Evolutionary conservation across 2,797 vertebrate species (phyloP).

Genomic region (Sphenodon punctatus): DNA sequence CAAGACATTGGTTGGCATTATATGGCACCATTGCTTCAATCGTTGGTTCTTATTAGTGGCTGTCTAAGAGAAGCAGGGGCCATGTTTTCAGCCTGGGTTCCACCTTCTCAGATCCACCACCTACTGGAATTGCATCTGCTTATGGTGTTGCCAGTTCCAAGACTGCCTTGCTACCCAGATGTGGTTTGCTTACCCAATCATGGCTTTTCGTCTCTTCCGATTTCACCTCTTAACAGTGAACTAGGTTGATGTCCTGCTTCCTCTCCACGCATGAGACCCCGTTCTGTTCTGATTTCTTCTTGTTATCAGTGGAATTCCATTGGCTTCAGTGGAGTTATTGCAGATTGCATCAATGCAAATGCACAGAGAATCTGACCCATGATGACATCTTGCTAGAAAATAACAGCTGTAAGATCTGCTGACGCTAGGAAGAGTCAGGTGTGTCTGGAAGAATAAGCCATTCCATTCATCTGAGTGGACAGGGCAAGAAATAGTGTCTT

Average conservation of each 20-base stretch:
- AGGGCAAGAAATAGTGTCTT: background rate
- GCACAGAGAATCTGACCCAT: background rate
- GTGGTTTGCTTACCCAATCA: background rate
- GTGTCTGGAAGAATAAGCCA: constrained; percentile 16
- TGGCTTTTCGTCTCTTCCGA: too few species aligned
- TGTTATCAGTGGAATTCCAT: background rate
- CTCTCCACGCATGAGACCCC: background rate
- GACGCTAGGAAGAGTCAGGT: background rate
- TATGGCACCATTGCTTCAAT: too few species aligned
- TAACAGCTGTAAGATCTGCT: constrained; percentile 28
- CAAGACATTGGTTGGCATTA: too few species aligned
- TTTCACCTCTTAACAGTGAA: too few species aligned
- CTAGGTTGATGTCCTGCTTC: background rate
- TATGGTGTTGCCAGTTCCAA: background rate
- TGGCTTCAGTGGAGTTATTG: background rate
- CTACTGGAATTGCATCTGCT: background rate
- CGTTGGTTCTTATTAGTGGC: too few species aligned
- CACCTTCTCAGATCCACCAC: too few species aligned
- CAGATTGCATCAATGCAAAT: background rate
- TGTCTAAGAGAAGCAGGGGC: too few species aligned
- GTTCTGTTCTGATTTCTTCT: background rate
- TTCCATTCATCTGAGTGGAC: background rate
- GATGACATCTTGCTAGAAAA: constrained; percentile 2
- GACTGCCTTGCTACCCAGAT: background rate
- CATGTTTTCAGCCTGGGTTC: background rate